Evolutionary conservation across 2,113 vertebrate species (phyloP).

Genomic region (Montifringilla adamsi): DNA sequence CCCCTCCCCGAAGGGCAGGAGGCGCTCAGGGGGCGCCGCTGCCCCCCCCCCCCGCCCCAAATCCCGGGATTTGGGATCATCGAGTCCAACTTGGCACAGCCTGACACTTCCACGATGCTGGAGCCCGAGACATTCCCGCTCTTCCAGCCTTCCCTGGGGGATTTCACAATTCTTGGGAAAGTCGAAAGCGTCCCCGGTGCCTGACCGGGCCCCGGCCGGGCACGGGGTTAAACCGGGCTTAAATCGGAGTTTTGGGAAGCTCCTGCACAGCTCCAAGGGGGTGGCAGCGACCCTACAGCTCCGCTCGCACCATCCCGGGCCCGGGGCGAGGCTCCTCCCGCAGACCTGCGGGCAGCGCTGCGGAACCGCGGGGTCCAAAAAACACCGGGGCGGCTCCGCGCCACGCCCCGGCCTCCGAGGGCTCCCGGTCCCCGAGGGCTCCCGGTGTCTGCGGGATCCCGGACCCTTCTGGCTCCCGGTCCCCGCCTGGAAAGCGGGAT

Average conservation of each 20-base stretch:
- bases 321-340: constrained; percentile 38
- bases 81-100: rapidly evolving
- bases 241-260: rapidly evolving
- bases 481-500: neutral
- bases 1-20: constrained; percentile 9
- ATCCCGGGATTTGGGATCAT: neutral
- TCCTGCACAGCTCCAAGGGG: neutral
- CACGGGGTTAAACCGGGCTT: neutral
- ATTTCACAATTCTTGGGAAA: neutral
- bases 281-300: neutral
- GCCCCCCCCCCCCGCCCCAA: neutral
- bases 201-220: rapidly evolving
- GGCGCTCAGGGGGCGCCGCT: neutral
- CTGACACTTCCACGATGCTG: rapidly evolving
- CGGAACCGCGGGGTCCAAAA: constrained; percentile 55
- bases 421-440: neutral
- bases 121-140: rapidly evolving
- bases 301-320: neutral
- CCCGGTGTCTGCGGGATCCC: neutral
- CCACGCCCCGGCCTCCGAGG: too few relatives aligned
- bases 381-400: neutral
- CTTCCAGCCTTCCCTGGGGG: rapidly evolving
- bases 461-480: neutral
- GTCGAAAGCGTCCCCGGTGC: rapidly evolving
- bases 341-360: constrained; percentile 63